Base-by-base conservation (phyloP, 1,140 invertebrate genomes). In the Trialeurodes vaporariorum region DNA sequence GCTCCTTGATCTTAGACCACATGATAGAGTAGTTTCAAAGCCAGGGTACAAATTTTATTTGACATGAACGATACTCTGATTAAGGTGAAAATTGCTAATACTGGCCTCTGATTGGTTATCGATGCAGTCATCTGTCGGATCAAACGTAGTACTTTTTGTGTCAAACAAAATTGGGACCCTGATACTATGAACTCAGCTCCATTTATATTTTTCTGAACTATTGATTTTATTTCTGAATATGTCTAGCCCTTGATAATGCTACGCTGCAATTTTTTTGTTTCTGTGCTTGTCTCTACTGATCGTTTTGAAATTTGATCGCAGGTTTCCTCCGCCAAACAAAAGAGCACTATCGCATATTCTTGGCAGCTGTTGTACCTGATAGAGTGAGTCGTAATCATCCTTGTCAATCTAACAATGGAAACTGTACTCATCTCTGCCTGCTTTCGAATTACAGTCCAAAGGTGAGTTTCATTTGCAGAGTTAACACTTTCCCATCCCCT, bases 351-450 rank as follows among this genome's bases (percentile, higher is more conserved):
- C 65, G 24, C 2, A 68, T 79, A 40, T 71, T 74, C 34, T 62
- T 81, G 11, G 66, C 73, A 59, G 68, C 75, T 68, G 68, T 74
- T 65, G 67, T 72, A 27, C 67, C 69, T 21, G 61, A 76, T 76
- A 58, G 76, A 70, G 58, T 67, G 72, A 22, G 74, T 75, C 74
- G 73, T 67, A 71, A 76, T 2, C 85, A 90, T 75, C 80, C 82
- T 0, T 90, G 88, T 73, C 79, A 80, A 40, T 74, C 76, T 22
- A 76, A 82, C 23, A 87, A 90, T 72, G 85, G 87, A 25, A 83
- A 85, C 17, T 93, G 72, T 63, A 72, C 69, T 61, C 69, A 72
- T 69, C 1, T 72, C 24, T 72, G 70, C 23, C 58, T 71, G 21
- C 60, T 69, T n/a, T 66, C 70, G 22, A 40, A 59, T 21, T 59